phyloP scores from a whole-genome alignment of 1,140 invertebrate genomes.

The Drosophila aff. region DNA sequence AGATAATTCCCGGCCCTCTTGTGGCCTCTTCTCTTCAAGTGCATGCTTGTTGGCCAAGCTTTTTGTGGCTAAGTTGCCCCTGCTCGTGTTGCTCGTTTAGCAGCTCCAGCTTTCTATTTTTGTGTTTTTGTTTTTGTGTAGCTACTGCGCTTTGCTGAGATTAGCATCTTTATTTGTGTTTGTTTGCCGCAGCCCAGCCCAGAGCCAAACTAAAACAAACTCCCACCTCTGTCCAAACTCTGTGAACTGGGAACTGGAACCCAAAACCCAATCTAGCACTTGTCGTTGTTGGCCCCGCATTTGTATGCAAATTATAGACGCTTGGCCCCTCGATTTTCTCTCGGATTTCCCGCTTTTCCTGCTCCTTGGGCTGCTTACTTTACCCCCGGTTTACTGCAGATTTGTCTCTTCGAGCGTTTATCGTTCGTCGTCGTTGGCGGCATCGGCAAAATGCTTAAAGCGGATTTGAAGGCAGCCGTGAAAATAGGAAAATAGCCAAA shows the following conservation, averaged over 20 bases:
- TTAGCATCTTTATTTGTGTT: constrained; percentile 84
- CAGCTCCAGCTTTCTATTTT: constrained; percentile 50
- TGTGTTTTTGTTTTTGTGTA: constrained; percentile 29
- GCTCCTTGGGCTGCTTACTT: constrained; percentile 41
- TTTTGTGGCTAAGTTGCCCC: constrained; percentile 43
- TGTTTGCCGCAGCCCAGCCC: constrained; percentile 67
- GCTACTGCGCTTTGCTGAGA: constrained; percentile 71
- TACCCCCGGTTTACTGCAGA: constrained; percentile 53
- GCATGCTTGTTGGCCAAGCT: constrained; percentile 34
- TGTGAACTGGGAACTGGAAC: constrained; percentile 12
- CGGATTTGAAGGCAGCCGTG: constrained; percentile 50
- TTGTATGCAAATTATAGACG: constrained; percentile 84
- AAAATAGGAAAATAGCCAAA: constrained; percentile 15
- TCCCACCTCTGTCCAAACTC: constrained; percentile 21
- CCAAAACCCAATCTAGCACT: constrained; percentile 57
- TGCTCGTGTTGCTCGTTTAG: constrained; percentile 61
- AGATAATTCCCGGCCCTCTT: background rate
- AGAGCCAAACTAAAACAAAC: constrained; percentile 55
- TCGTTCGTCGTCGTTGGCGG: constrained; percentile 46
- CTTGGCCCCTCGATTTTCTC: constrained; percentile 64
- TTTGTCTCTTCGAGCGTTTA: constrained; percentile 77
- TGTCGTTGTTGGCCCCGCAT: constrained; percentile 62
- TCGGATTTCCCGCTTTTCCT: constrained; percentile 26
- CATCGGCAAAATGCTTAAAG: constrained; percentile 55
- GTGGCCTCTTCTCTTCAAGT: background rate